phyloP scores from a whole-genome alignment of 1,140 invertebrate species.

The Leptinotarsa texana region DNA sequence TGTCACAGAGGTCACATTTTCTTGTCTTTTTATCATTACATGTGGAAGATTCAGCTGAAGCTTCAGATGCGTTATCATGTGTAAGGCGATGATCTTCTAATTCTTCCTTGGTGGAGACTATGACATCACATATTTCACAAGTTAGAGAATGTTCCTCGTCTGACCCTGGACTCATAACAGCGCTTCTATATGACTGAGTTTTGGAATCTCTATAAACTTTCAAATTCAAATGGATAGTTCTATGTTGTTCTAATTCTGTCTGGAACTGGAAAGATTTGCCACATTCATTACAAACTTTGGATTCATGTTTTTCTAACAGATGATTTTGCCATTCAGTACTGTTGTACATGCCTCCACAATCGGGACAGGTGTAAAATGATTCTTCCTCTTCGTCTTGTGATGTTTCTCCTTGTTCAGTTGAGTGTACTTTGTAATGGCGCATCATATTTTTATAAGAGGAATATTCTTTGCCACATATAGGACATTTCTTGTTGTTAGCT shows the following conservation, averaged over 20 bases:
- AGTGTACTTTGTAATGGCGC: slow-evolving; percentile 60
- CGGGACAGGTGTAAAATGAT: slow-evolving; percentile 62
- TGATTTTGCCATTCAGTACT: slow-evolving; percentile 61
- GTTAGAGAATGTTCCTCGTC: slow-evolving; percentile 30
- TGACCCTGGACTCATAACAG: slow-evolving; percentile 43
- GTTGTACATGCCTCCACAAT: slow-evolving; percentile 61
- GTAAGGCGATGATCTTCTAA: slow-evolving; percentile 41
- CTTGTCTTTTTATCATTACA: slow-evolving; percentile 32
- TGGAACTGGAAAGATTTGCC: slow-evolving; percentile 64
- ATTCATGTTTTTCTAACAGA: slow-evolving; percentile 58
- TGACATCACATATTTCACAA: slow-evolving; percentile 46
- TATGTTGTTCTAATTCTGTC: slow-evolving; percentile 65
- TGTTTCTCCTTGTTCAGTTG: slow-evolving; percentile 32
- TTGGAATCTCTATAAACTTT: slow-evolving; percentile 61
- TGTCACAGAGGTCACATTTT: slow-evolving; percentile 41
- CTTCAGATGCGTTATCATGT: slow-evolving; percentile 25
- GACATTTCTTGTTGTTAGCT: slow-evolving; percentile 47
- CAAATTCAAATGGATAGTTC: slow-evolving; percentile 67
- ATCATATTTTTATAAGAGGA: slow-evolving; percentile 61
- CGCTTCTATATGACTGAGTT: slow-evolving; percentile 46
- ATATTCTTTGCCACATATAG: slow-evolving; percentile 60
- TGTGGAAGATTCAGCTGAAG: slow-evolving; percentile 13
- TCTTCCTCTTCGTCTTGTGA: slow-evolving; percentile 53
- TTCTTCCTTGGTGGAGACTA: slow-evolving; percentile 43
- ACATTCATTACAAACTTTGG: slow-evolving; percentile 66